phyloP scores from a whole-genome alignment of 64 coral and sea anemone genomes.

The Dendrophyllia cribrosa region DNA sequence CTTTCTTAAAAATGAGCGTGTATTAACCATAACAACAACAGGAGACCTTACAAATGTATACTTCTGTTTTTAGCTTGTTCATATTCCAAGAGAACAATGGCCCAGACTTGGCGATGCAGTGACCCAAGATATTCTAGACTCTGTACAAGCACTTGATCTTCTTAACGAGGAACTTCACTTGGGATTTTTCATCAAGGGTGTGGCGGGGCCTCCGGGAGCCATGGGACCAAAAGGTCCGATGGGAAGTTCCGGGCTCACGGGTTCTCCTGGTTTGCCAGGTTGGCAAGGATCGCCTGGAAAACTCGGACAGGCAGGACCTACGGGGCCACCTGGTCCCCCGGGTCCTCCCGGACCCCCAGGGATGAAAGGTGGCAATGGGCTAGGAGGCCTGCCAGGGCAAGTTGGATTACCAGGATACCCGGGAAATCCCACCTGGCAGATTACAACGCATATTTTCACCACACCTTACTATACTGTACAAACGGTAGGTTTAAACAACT shows the following conservation, averaged over 20 bases:
- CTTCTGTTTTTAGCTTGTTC: constrained; percentile 20
- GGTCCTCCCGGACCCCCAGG: constrained; percentile 47
- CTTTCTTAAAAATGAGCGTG: too few species aligned
- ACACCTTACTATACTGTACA: constrained; percentile 29
- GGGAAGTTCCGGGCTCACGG: constrained; percentile 34
- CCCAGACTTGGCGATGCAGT: constrained; percentile 71
- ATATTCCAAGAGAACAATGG: constrained; percentile 68
- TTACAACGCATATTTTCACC: constrained; percentile 20
- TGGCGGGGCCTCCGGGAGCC: constrained; percentile 63
- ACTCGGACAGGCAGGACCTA: constrained; percentile 31
- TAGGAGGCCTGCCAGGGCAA: constrained; percentile 64
- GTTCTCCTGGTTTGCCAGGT: constrained; percentile 50
- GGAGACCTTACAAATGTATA: background rate
- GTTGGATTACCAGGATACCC: constrained; percentile 61
- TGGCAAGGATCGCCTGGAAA: constrained; percentile 64
- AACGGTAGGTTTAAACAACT: constrained; percentile 24
- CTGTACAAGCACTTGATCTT: constrained; percentile 52
- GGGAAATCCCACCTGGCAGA: background rate
- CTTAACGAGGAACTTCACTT: constrained; percentile 63
- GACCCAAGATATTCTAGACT: constrained; percentile 65
- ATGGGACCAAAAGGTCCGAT: constrained; percentile 64
- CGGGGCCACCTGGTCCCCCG: constrained; percentile 48
- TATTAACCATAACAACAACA: too few species aligned
- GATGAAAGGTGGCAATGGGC: constrained; percentile 27
- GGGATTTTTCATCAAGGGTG: constrained; percentile 76